These are phyloP conservation scores for Dolomedes plantarius DNA, from an alignment of 2,888 invertebrate species.

Conservation along the genomic window DNA sequence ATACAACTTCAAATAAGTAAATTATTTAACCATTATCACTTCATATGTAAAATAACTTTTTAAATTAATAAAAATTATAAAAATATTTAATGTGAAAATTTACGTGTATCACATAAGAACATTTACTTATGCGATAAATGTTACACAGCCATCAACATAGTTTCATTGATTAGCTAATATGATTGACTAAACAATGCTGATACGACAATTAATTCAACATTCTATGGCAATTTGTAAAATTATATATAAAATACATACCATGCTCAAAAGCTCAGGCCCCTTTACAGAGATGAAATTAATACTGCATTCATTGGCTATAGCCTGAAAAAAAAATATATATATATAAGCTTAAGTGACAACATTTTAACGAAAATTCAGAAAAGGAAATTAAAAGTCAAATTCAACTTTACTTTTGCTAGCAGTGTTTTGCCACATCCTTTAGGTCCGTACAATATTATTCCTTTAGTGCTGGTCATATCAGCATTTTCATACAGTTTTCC, in stretches of 20 bases:
- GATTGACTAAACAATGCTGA: too few species aligned
- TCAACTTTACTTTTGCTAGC: slow-evolving; percentile 88
- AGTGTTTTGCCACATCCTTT: slow-evolving; percentile 93
- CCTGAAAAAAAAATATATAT: slow-evolving; percentile 77
- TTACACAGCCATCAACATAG: too few species aligned
- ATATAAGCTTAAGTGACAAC: neutral
- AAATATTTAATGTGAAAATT: too few species aligned
- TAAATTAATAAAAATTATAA: too few species aligned
- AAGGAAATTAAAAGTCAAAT: neutral
- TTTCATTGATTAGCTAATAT: too few species aligned
- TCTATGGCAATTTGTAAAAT: too few species aligned
- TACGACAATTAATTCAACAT: too few species aligned
- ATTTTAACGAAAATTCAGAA: slow-evolving; percentile 25
- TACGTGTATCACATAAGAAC: too few species aligned
- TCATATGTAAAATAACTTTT: too few species aligned
- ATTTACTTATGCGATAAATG: too few species aligned
- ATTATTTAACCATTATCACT: too few species aligned
- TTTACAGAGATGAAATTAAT: slow-evolving; percentile 99
- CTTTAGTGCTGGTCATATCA: slow-evolving; percentile 88
- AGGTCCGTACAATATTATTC: slow-evolving; percentile 95
- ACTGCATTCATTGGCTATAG: slow-evolving; percentile 98
- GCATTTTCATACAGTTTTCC: slow-evolving; percentile 86
- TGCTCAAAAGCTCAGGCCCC: slow-evolving; percentile 97
- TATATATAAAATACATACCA: slow-evolving; percentile 84
- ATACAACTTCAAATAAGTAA: too few species aligned